Percentiles rank a stretch among this genome's conserved stretches.
Evolutionary conservation across 2,797 vertebrate species (phyloP).

Genomic region (Muscicapa comitata): DNA sequence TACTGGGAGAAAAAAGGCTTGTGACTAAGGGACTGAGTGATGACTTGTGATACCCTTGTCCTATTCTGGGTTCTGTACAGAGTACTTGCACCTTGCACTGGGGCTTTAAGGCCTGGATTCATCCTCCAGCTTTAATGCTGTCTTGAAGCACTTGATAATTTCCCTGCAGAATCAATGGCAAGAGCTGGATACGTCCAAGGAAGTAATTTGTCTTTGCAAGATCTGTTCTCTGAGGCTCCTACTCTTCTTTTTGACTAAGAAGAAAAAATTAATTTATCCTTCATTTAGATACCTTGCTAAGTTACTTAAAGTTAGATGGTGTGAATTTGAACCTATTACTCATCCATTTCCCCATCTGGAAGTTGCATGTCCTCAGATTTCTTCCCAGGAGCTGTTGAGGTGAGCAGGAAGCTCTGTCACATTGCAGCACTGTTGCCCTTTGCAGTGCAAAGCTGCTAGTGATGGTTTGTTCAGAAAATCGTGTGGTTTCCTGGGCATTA

Average conservation of each 20-base stretch:
- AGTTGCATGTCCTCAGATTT: background rate
- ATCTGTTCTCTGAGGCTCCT: background rate
- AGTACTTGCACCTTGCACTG: rapidly evolving
- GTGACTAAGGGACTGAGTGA: background rate
- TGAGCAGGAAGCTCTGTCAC: background rate
- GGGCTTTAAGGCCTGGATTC: background rate
- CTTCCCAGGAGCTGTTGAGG: background rate
- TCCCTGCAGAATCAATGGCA: background rate
- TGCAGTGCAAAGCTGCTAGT: background rate
- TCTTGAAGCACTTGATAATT: background rate
- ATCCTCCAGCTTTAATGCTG: background rate
- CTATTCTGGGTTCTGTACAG: background rate
- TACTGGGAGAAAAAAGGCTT: background rate
- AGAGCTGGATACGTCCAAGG: background rate
- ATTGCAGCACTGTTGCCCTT: background rate
- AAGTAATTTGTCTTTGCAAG: background rate
- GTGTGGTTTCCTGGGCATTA: background rate
- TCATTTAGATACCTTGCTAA: background rate
- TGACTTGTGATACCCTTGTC: background rate
- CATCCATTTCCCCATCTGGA: background rate
- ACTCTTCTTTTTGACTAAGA: background rate
- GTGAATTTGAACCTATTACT: background rate
- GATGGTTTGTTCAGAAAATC: background rate
- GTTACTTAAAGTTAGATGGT: background rate
- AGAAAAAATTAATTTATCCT: background rate